Conservation (phyloP, 2,888 invertebrate genomes). For the Amphiduros pacificus region DNA sequence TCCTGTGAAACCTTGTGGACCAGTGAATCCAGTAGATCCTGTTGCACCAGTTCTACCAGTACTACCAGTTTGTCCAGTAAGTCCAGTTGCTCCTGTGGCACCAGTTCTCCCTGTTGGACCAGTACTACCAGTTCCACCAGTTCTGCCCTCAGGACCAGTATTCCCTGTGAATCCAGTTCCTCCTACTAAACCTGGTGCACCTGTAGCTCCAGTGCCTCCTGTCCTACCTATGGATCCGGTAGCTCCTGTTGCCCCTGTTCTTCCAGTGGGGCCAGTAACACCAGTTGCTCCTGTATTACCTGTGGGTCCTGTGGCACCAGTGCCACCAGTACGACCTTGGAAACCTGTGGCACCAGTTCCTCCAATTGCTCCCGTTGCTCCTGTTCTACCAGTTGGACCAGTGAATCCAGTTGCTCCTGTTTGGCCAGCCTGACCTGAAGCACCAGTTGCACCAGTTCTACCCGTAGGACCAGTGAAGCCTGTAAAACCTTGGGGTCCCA, state of each 20-base stretch:
- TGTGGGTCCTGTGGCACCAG: slow-evolving; percentile 21
- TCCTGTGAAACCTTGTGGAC: slow-evolving; percentile 13
- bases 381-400: slow-evolving; percentile 11
- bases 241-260: slow-evolving; percentile 12
- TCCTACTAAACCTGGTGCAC: slow-evolving; percentile 17
- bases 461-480: background rate
- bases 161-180: slow-evolving; percentile 17
- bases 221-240: slow-evolving; percentile 14
- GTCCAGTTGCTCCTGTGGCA: slow-evolving; percentile 16
- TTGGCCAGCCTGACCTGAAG: slow-evolving; percentile 5
- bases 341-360: slow-evolving; percentile 9
- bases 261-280: slow-evolving; percentile 15
- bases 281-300: slow-evolving; percentile 21
- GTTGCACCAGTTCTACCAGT: slow-evolving; percentile 12
- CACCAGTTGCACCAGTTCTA: slow-evolving; percentile 5
- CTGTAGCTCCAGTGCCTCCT: slow-evolving; percentile 17
- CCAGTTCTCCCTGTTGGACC: slow-evolving; percentile 6
- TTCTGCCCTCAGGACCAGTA: slow-evolving; percentile 8
- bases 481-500: background rate
- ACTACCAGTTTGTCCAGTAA: slow-evolving; percentile 7
- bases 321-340: slow-evolving; percentile 20
- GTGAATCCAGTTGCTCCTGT: slow-evolving; percentile 13
- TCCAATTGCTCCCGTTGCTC: slow-evolving; percentile 6
- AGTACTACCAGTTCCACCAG: slow-evolving; percentile 12
- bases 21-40: slow-evolving; percentile 16